Conservation (phyloP, 2,888 invertebrate genomes). For the Thelaira solivaga region DNA sequence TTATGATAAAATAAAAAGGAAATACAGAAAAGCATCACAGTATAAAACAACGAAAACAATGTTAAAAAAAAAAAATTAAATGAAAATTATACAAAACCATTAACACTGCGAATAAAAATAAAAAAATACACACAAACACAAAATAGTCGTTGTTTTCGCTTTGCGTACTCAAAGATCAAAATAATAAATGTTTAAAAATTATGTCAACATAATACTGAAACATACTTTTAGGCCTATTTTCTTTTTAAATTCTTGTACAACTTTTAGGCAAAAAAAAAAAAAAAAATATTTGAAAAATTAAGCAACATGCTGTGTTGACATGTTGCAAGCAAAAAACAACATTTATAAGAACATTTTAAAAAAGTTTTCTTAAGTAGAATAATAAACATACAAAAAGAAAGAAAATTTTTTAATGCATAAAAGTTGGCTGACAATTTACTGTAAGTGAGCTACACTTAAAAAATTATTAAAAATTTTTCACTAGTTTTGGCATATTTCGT, state of each 20-base stretch:
- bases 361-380: conserved; percentile 38
- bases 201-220: conserved; percentile 60
- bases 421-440: conserved; percentile 28
- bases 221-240: conserved; percentile 47
- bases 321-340: conserved; percentile 34
- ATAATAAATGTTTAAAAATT: conserved; percentile 65
- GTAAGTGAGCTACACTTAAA: too few species aligned
- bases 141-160: conserved; percentile 40
- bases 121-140: too few species aligned
- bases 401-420: conserved; percentile 7
- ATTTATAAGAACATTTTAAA: conserved; percentile 1
- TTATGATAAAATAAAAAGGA: conserved; percentile 20
- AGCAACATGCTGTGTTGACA: conserved; percentile 58
- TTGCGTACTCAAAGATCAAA: conserved; percentile 49
- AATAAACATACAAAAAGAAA: conserved; percentile 23
- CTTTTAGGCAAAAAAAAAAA: conserved; percentile 21
- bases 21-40: neutral
- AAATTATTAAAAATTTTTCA: too few species aligned
- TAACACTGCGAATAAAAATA: conserved; percentile 34
- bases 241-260: conserved; percentile 3
- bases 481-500: too few species aligned
- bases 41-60: conserved; percentile 1
- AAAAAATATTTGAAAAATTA: conserved; percentile 41
- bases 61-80: conserved; percentile 45
- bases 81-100: conserved; percentile 58